Base-by-base conservation (phyloP, 2,113 vertebrate species). In the Parotia lawesii region DNA sequence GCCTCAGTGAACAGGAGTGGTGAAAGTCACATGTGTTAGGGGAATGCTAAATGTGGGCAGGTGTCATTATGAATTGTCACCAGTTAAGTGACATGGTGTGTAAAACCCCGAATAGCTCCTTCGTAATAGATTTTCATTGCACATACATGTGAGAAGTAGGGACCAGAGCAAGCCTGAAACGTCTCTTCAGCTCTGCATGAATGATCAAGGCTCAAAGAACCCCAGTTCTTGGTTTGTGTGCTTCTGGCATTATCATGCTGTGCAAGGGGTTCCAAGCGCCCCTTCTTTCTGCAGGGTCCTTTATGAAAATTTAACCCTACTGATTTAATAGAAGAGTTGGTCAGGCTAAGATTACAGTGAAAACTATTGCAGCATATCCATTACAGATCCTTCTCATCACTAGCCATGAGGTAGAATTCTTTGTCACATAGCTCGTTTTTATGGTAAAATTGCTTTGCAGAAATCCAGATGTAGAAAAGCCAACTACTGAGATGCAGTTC, bases 381-480 rank as follows among this genome's bases (percentile, higher is more conserved):
- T 33, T 56, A 20, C 60, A 48, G n/a, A 28, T 7, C 33, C 60
- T 56, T 78, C 23, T 54, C 31, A 50, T 88, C 8, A 6, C 28
- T 56, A 1, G 18, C 8, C 51, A 12, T 2, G 1, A 72, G 9
- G 25, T 53, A 53, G 16, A 25, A 1, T 40, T 78, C 6, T 22
- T 61, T 64, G 35, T 62, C 66, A 44, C 1, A 5, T 13, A 50
- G 33, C 25, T 90, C 6, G 1, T n/a, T 90, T 72, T 65, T 47
- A 42, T 76, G 33, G 18, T 74, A 85, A 74, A 77, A 64, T 20
- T 73, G 44, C 67, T 90, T 86, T 71, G 38, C 37, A 80, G 29
- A 80, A 85, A 62, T 58, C 42, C 21, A 62, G 42, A 18, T 66
- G 12, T 57, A 47, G 78, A 83, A 78, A 42, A 90, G 29, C 19